Evolutionary conservation across 2,888 invertebrate species (phyloP).

Genomic region (Scelioninae gen. 1): DNA sequence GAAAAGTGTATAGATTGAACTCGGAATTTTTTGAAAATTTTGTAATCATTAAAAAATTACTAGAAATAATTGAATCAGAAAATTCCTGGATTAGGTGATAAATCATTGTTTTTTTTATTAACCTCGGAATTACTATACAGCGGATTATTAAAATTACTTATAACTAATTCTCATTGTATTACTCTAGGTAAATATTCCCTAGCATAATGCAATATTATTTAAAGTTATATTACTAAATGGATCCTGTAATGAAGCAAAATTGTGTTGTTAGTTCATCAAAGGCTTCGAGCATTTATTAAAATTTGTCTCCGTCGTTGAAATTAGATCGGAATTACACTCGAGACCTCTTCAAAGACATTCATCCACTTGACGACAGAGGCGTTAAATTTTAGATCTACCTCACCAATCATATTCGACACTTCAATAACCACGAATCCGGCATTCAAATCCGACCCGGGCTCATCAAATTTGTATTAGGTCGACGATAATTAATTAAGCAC

Average conservation of each 20-base stretch:
- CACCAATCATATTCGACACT: constrained; percentile 47
- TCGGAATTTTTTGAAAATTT: too few species aligned
- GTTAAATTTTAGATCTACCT: constrained; percentile 48
- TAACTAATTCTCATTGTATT: too few species aligned
- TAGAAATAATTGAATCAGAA: too few species aligned
- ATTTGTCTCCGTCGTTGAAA: not conserved
- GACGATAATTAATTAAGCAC: constrained; percentile 41
- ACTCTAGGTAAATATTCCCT: too few species aligned
- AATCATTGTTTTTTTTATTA: too few species aligned
- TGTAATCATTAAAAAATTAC: too few species aligned
- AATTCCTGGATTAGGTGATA: too few species aligned
- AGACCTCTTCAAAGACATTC: constrained; percentile 19
- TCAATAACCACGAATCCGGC: constrained; percentile 26
- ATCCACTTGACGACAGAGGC: constrained; percentile 51
- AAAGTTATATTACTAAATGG: too few species aligned
- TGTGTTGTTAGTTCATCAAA: constrained; percentile 1
- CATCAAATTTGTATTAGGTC: constrained; percentile 41
- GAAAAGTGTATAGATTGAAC: too few species aligned
- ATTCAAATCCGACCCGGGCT: constrained; percentile 25
- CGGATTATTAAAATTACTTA: too few species aligned
- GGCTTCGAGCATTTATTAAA: constrained; percentile 14
- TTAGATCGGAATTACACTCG: constrained; percentile 20
- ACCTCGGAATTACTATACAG: too few species aligned
- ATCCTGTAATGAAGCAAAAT: not conserved
- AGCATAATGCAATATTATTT: too few species aligned